Conservation (phyloP, 2,888 invertebrate species). For the Rhogogaster chlorosoma region DNA sequence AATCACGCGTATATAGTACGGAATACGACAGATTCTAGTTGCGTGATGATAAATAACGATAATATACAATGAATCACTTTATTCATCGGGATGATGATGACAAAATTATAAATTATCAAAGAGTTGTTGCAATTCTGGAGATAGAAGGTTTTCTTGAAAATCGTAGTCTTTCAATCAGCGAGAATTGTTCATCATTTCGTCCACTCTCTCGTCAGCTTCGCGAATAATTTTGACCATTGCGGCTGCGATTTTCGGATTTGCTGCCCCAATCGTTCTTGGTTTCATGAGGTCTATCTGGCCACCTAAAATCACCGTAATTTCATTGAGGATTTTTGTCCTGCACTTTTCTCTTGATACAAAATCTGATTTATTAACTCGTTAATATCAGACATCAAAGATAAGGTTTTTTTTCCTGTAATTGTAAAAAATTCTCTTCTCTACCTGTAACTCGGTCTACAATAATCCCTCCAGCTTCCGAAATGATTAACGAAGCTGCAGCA, state of each 20-base stretch:
- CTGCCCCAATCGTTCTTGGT: slow-evolving; percentile 81
- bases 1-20: background rate
- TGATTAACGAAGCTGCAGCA: slow-evolving; percentile 87
- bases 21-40: background rate
- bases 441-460: slow-evolving; percentile 81
- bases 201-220: slow-evolving; percentile 77
- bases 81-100: background rate
- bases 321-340: background rate
- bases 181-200: slow-evolving; percentile 48
- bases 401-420: background rate
- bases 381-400: background rate
- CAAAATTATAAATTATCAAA: background rate
- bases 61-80: background rate
- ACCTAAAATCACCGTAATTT: slow-evolving; percentile 66
- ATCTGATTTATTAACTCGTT: background rate
- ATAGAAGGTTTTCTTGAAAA: background rate
- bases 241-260: slow-evolving; percentile 79
- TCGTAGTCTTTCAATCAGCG: background rate
- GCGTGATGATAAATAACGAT: background rate
- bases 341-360: background rate
- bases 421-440: slow-evolving; percentile 51
- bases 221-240: slow-evolving; percentile 79
- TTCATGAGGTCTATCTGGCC: slow-evolving; percentile 81
- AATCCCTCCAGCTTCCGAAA: slow-evolving; percentile 88
- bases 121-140: background rate